Evolutionary conservation across 2,113 vertebrate genomes (phyloP).

Genomic region (Anser brachyrhynchus): DNA sequence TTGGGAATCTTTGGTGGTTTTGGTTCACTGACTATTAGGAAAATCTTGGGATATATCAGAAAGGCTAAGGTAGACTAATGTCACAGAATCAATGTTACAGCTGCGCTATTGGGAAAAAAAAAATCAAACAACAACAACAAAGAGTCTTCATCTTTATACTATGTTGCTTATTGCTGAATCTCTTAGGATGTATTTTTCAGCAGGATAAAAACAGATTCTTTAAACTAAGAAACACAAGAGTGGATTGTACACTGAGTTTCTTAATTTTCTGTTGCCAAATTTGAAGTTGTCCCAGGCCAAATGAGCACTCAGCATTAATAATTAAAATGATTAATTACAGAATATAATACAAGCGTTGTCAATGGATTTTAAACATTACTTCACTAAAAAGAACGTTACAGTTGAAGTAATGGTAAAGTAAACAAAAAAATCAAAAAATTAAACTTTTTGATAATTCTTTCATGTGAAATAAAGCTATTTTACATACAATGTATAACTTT

Average conservation of each 20-base stretch:
- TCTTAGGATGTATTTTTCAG: not conserved
- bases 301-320: not conserved
- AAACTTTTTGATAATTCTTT: not conserved
- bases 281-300: not conserved
- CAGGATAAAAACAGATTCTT: not conserved
- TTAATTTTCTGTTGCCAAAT: not conserved
- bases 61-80: not conserved
- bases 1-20: not conserved
- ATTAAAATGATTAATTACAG: not conserved
- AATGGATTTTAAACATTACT: not conserved
- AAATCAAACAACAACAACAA: too few relatives aligned
- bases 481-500: not conserved
- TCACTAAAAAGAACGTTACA: not conserved
- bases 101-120: not conserved
- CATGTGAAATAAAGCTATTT: not conserved
- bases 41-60: not conserved
- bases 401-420: not conserved
- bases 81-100: not conserved
- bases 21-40: not conserved
- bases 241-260: not conserved
- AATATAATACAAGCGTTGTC: not conserved
- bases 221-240: not conserved
- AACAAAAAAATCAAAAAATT: not conserved
- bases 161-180: not conserved
- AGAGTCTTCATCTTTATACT: too few relatives aligned